Conservation (phyloP, 2,888 invertebrate species). For the Lomographa bimaculata region DNA sequence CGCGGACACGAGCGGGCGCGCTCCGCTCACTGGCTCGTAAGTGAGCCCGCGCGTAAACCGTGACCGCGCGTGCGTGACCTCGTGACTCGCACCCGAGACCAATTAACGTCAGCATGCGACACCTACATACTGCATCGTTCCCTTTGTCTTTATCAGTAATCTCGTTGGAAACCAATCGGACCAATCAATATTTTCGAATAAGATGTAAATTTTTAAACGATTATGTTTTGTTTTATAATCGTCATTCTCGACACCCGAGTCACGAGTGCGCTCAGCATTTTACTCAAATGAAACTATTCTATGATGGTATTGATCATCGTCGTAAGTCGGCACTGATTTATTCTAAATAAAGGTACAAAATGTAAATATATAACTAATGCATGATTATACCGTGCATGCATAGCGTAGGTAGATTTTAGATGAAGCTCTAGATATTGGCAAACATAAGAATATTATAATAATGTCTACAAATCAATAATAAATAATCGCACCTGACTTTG, state of each 20-base stretch:
- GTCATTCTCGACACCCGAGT: not conserved
- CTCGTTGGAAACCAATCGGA: slow-evolving; percentile 9
- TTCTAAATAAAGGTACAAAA: slow-evolving; percentile 30
- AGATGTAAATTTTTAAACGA: slow-evolving; percentile 1
- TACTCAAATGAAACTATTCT: slow-evolving; percentile 7
- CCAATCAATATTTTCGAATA: slow-evolving; percentile 7
- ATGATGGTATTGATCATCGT: slow-evolving; percentile 9
- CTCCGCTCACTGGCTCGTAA: too few relatives aligned
- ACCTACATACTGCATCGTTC: not conserved
- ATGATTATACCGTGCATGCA: slow-evolving; percentile 14
- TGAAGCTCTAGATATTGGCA: slow-evolving; percentile 1
- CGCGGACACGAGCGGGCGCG: too few relatives aligned
- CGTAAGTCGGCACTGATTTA: slow-evolving; percentile 30
- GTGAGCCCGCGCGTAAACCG: too few relatives aligned
- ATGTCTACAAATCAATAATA: slow-evolving; percentile 3
- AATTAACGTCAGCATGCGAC: too few relatives aligned
- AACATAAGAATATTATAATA: too few relatives aligned
- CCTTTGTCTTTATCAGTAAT: slow-evolving; percentile 2
- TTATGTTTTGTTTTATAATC: too few relatives aligned
- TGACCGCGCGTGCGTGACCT: too few relatives aligned
- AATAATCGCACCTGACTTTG: not conserved
- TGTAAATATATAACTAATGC: slow-evolving; percentile 14
- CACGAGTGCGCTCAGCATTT: slow-evolving; percentile 6
- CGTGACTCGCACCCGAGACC: too few relatives aligned
- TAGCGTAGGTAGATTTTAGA: slow-evolving; percentile 8